Percentiles rank a stretch among this genome's conserved stretches.
Evolutionary conservation across 2,113 vertebrate species (phyloP).

Genomic region (Australoheros scitulus): DNA sequence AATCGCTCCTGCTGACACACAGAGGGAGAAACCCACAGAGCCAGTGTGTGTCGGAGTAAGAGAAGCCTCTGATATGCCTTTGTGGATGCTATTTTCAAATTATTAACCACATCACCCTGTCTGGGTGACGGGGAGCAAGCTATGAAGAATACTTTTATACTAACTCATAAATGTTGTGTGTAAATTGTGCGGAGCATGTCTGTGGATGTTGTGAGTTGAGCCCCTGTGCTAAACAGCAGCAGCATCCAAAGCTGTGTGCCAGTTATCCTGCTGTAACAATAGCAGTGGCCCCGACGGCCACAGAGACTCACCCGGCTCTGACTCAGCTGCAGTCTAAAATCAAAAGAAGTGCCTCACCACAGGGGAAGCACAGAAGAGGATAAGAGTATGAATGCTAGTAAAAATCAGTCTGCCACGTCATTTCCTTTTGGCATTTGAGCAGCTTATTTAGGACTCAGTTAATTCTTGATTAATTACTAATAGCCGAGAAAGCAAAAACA

Average conservation of each 20-base stretch:
- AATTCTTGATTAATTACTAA: neutral
- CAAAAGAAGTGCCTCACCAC: neutral
- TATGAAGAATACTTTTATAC: neutral
- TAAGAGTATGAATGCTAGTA: neutral
- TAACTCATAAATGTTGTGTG: neutral
- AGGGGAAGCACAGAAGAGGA: neutral
- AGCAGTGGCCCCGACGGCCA: neutral
- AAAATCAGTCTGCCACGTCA: neutral
- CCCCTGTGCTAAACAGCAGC: neutral
- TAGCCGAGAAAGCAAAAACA: neutral
- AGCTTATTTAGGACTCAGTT: neutral
- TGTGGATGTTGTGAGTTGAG: neutral
- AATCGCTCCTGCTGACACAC: conserved; percentile 37
- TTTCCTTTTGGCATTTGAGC: neutral
- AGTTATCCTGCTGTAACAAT: conserved; percentile 27
- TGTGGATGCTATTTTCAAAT: neutral
- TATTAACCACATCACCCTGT: neutral
- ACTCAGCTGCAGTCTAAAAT: neutral
- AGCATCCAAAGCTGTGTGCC: neutral
- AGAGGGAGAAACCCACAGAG: neutral
- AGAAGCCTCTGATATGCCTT: neutral
- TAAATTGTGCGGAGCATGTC: neutral
- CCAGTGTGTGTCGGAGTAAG: neutral
- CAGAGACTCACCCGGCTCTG: neutral
- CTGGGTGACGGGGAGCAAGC: neutral